Evolutionary conservation across 1,140 invertebrate genomes (phyloP), one percentile per base, ranked within the genome.

Genomic region (Micrasema longulum): DNA sequence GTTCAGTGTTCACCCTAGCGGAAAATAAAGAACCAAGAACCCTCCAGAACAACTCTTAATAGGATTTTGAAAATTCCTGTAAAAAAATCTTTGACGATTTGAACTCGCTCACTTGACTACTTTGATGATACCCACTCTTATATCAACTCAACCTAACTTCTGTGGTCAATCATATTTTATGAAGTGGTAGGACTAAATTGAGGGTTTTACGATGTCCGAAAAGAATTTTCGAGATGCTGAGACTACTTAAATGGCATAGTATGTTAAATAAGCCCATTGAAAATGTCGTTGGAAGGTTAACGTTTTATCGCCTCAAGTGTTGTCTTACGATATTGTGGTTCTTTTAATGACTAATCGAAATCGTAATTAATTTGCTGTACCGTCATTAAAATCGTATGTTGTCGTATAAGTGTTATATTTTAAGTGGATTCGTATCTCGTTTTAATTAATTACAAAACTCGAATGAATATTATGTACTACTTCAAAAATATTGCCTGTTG

Each of bases 81-180:
- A 64, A 60, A 70, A 70, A 63, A 63, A 70, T 70, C 68, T 70
- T 70, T 70, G 68, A 70, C 18, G 47, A 31, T 63, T 63, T 70
- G 20, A 6, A 50, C 16, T 43, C 68, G 57, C 43, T 45, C 57
- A 52, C 68, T 70, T 70, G 68, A 16, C 26, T 41, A 12, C 68
- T 70, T 70, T 70, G 68, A 70, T 70, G 7, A 14, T 38, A 26
- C 12, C 45, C 5, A 36, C 41, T 20, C 16, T 68, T 4, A 68
- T 68, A 43, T 26, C 11, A 16, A 38, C 26, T 45, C 41, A 35
- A 55, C n/a, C 12, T 22, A 55, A 55, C 12, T 16, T 53, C 18
- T 23, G 22, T 31, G 65, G 65, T 68, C 65, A 68, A 68, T 55
- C n/a, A 53, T n/a, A 53, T 26, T 53, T 41, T 60, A 55, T 53